Evolutionary conservation across 1,140 invertebrate genomes (phyloP).

Genomic region (Sinonovacula constricta): DNA sequence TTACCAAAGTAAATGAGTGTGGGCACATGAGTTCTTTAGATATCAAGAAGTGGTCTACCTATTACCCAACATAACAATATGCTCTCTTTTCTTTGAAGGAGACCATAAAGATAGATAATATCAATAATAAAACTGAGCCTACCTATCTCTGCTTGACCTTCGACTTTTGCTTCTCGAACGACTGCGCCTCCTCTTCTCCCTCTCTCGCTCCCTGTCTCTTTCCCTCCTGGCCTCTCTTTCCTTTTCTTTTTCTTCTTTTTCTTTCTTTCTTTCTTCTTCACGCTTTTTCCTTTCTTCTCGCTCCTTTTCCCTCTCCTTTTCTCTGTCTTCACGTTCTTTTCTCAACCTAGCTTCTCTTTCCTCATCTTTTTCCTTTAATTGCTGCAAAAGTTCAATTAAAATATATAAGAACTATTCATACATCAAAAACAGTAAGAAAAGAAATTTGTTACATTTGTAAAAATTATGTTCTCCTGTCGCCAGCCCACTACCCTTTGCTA

Average conservation of each 20-base stretch:
- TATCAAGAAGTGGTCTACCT: too few relatives aligned
- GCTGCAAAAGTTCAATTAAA: slow-evolving; percentile 60
- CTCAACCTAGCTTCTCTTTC: slow-evolving; percentile 70
- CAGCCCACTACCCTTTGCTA: too few relatives aligned
- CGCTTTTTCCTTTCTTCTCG: slow-evolving; percentile 57
- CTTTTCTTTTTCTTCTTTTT: slow-evolving; percentile 55
- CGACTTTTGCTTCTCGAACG: slow-evolving; percentile 58
- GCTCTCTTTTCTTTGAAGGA: too few relatives aligned
- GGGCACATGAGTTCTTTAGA: too few relatives aligned
- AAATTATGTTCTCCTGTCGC: too few relatives aligned
- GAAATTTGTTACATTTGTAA: too few relatives aligned
- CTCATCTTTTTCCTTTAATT: slow-evolving; percentile 63
- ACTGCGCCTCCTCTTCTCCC: slow-evolving; percentile 43
- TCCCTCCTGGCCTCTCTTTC: slow-evolving; percentile 50
- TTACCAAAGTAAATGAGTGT: too few relatives aligned
- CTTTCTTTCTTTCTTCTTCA: slow-evolving; percentile 58
- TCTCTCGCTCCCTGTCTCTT: slow-evolving; percentile 55
- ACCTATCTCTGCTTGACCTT: slow-evolving; percentile 57
- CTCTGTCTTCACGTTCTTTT: slow-evolving; percentile 70
- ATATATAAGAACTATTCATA: too few relatives aligned
- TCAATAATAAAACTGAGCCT: too few relatives aligned
- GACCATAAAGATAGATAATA: too few relatives aligned
- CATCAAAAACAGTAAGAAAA: too few relatives aligned
- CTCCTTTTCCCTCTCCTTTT: slow-evolving; percentile 79
- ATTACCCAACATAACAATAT: too few relatives aligned